Evolutionary conservation across 1,140 invertebrate species (phyloP).

Genomic region (Camponotus vicinus): DNA sequence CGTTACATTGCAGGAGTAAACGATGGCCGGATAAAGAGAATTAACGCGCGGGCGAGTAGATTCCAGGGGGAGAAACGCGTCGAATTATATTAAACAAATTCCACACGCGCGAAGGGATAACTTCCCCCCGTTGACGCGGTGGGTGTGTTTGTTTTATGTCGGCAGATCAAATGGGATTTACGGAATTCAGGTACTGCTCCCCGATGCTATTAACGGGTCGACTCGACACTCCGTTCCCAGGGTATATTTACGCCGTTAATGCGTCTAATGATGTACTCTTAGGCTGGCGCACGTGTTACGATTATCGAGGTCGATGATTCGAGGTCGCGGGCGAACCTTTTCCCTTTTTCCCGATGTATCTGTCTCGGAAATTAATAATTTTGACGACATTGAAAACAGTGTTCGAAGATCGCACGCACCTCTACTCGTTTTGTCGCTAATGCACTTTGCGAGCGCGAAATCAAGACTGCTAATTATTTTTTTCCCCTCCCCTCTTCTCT

Average conservation of each 20-base stretch:
- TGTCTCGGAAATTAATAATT: slow-evolving; percentile 49
- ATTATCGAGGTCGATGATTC: not conserved
- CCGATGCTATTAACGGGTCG: slow-evolving; percentile 11
- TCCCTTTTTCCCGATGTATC: not conserved
- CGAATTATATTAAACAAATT: slow-evolving; percentile 46
- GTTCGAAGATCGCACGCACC: slow-evolving; percentile 37
- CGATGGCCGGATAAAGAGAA: not conserved
- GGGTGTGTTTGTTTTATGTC: slow-evolving; percentile 83
- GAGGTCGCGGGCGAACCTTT: slow-evolving; percentile 24
- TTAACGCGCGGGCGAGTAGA: slow-evolving; percentile 1
- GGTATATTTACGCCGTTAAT: slow-evolving; percentile 49
- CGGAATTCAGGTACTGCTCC: slow-evolving; percentile 71
- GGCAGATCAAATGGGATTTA: slow-evolving; percentile 82
- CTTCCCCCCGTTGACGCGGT: slow-evolving; percentile 29
- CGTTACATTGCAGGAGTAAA: not conserved
- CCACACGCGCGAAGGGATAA: slow-evolving; percentile 28
- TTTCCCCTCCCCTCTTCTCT: not conserved
- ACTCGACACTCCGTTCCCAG: slow-evolving; percentile 62
- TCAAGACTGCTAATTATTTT: slow-evolving; percentile 64
- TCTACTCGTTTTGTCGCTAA: slow-evolving; percentile 1
- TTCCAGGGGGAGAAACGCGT: not conserved
- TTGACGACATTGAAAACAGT: slow-evolving; percentile 36
- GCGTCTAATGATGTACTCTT: slow-evolving; percentile 49
- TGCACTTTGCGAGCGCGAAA: slow-evolving; percentile 68
- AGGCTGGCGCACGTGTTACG: slow-evolving; percentile 6